Evolutionary conservation across 1,140 invertebrate genomes (phyloP).

Genomic region (Planococcus citri): DNA sequence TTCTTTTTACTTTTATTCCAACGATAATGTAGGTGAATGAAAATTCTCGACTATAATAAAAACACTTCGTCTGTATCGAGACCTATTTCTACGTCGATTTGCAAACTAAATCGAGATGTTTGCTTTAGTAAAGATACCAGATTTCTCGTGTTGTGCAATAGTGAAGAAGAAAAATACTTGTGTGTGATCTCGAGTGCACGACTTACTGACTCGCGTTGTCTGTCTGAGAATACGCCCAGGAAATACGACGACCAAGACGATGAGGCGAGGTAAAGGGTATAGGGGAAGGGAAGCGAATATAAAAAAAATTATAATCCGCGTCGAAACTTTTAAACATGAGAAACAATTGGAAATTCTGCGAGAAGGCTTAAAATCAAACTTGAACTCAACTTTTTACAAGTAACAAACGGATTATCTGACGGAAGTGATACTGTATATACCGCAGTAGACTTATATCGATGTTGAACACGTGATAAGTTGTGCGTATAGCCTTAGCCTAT

Average conservation of each 20-base stretch:
- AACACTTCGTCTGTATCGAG: neutral
- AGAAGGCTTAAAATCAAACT: constrained; percentile 3
- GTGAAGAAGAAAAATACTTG: no score
- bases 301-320: neutral
- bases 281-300: no score
- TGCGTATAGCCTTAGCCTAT: neutral
- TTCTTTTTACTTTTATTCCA: neutral
- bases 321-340: neutral
- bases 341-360: neutral
- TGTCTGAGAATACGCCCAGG: no score
- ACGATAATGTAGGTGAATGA: neutral
- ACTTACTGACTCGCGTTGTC: no score
- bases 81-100: neutral
- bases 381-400: neutral
- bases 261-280: no score
- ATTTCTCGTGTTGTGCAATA: no score
- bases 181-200: no score
- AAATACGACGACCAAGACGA: no score
- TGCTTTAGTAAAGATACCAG: no score
- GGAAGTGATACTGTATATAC: neutral
- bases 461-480: neutral
- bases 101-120: neutral
- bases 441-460: neutral
- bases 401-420: constrained; percentile 3
- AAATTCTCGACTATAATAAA: neutral